These are phyloP conservation scores for Osedax fenrisi DNA, from an alignment of 2,888 invertebrate species.

Conservation along the genomic window DNA sequence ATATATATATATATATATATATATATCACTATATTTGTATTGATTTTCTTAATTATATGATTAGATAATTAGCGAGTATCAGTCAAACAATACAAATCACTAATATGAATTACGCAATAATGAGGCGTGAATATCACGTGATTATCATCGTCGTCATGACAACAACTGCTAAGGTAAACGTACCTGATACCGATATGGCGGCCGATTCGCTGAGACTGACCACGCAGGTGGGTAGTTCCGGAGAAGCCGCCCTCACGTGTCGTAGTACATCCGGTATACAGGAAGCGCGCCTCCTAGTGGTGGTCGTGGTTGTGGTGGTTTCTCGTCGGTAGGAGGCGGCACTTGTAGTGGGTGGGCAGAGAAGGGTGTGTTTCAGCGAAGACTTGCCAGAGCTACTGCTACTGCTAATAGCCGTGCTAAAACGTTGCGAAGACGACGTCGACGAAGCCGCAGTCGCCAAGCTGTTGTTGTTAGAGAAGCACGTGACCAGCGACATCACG, in stretches of 20 bases:
- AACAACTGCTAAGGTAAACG: too few species aligned
- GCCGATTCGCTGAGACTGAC: not conserved
- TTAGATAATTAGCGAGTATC: too few species aligned
- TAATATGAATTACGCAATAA: too few species aligned
- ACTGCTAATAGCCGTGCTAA: not conserved
- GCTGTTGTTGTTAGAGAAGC: not conserved
- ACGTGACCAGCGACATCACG: not conserved
- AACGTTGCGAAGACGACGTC: not conserved
- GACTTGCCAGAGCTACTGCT: not conserved
- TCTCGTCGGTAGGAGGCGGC: not conserved
- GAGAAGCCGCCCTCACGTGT: not conserved
- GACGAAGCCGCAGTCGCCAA: not conserved
- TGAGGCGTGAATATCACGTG: too few species aligned
- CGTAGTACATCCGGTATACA: not conserved
- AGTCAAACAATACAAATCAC: too few species aligned
- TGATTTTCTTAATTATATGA: too few species aligned
- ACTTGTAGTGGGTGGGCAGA: too few species aligned
- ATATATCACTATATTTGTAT: too few species aligned
- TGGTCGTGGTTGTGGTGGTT: too few species aligned
- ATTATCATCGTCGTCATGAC: too few species aligned
- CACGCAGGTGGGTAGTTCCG: not conserved
- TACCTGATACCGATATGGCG: not conserved
- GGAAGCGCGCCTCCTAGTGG: not conserved
- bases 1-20: too few species aligned
- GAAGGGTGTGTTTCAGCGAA: too few species aligned